phyloP scores from a whole-genome alignment of 1,140 invertebrate species.

The Drosophila nigromelanica region DNA sequence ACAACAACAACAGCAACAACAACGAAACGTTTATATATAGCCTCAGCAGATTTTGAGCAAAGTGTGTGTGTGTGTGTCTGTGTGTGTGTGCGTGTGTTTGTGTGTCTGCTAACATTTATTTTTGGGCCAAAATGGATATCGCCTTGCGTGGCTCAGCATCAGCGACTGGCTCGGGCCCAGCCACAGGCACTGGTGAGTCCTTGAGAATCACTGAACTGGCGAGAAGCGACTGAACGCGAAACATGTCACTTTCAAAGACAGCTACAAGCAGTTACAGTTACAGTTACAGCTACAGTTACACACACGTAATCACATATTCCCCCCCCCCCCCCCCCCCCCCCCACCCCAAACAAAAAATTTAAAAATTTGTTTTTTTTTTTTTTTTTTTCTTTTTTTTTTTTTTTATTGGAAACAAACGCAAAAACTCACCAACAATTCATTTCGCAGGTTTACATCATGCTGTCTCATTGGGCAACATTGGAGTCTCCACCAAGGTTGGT shows the following conservation, averaged over 20 bases:
- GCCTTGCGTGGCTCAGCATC: constrained; percentile 59
- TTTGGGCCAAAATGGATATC: constrained; percentile 75
- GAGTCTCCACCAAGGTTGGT: constrained; percentile 83
- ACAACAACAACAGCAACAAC: constrained; percentile 19
- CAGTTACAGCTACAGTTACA: constrained; percentile 1
- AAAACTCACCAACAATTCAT: constrained; percentile 51
- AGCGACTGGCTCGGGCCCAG: constrained; percentile 47
- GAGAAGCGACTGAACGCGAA: constrained; percentile 10
- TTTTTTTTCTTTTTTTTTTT: too few relatives aligned
- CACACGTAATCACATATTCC: constrained; percentile 39
- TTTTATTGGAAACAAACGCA: constrained; percentile 21
- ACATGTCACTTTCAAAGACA: constrained; percentile 61
- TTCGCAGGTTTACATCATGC: constrained; percentile 84
- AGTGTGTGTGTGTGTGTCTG: constrained; percentile 42
- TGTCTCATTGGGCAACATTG: constrained; percentile 84
- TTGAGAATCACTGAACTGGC: constrained; percentile 55
- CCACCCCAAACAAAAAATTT: neutral
- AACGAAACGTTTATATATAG: constrained; percentile 49
- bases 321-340: neutral
- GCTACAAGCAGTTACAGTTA: neutral
- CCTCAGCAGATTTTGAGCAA: constrained; percentile 40
- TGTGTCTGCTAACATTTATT: constrained; percentile 56
- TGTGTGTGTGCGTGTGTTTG: constrained; percentile 44
- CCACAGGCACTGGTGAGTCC: constrained; percentile 64
- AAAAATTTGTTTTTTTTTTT: too few relatives aligned